These are phyloP conservation scores for Pogonomyrmex californicus DNA, from an alignment of 1,140 invertebrate species.

Conservation along the genomic window DNA sequence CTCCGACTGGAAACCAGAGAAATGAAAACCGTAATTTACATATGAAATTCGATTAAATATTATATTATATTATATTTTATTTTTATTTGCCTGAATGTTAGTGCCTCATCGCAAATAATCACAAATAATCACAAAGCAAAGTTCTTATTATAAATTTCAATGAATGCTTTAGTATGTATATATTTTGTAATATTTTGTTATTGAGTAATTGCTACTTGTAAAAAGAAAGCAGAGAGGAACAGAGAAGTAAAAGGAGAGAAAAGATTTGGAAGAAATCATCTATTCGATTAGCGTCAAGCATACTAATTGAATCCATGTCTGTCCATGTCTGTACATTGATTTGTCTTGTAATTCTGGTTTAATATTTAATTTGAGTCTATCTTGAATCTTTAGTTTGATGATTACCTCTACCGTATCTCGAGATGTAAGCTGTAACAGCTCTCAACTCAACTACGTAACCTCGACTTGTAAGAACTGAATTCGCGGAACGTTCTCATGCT, in stretches of 20 bases:
- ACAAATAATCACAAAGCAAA: neutral
- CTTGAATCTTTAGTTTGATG: neutral
- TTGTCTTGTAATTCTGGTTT: neutral
- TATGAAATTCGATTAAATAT: conserved; percentile 48
- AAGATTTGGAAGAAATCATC: neutral
- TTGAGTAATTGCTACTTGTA: neutral
- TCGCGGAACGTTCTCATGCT: conserved; percentile 8
- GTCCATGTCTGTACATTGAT: neutral
- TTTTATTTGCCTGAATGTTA: neutral
- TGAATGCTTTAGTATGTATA: neutral
- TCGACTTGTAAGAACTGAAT: conserved; percentile 15
- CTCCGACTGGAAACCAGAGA: too few relatives aligned
- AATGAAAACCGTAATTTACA: too few relatives aligned
- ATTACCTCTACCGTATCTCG: neutral
- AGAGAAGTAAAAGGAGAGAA: neutral
- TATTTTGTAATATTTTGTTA: neutral
- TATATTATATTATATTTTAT: neutral
- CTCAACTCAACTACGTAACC: conserved; percentile 5
- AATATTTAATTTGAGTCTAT: neutral
- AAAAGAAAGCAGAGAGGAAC: neutral
- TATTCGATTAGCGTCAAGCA: neutral
- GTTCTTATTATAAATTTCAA: conserved; percentile 28
- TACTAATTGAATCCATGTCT: conserved; percentile 1
- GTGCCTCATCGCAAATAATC: neutral
- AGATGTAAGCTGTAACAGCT: neutral